Conservation (phyloP, 2,113 vertebrate species). For the Murina feae region DNA sequence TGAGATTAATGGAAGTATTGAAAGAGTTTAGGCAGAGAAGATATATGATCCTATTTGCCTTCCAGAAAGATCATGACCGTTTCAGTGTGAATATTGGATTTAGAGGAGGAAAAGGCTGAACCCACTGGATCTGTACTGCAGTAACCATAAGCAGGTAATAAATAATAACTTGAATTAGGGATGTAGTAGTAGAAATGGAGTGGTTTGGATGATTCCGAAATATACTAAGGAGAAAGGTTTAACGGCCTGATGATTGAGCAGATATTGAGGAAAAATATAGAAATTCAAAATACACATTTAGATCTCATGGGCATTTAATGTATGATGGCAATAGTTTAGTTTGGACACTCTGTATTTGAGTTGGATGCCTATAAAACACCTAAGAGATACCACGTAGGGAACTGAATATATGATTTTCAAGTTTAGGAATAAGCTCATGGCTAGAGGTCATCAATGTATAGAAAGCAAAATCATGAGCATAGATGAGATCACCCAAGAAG, state of each 20-base stretch:
- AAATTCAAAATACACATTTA: background rate
- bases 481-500: background rate
- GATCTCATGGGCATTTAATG: background rate
- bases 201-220: background rate
- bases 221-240: background rate
- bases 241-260: background rate
- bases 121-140: background rate
- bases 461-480: background rate
- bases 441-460: background rate
- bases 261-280: background rate
- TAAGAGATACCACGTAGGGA: background rate
- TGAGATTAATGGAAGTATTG: background rate
- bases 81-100: background rate
- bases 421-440: background rate
- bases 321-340: background rate
- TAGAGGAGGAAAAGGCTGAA: background rate
- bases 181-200: background rate
- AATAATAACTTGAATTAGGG: background rate
- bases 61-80: background rate
- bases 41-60: background rate
- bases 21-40: background rate
- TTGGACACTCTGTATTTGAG: background rate
- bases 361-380: background rate
- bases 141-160: background rate
- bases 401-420: background rate